Evolutionary conservation across 2,797 vertebrate species (phyloP).

Genomic region (Protosalanx chinensis): DNA sequence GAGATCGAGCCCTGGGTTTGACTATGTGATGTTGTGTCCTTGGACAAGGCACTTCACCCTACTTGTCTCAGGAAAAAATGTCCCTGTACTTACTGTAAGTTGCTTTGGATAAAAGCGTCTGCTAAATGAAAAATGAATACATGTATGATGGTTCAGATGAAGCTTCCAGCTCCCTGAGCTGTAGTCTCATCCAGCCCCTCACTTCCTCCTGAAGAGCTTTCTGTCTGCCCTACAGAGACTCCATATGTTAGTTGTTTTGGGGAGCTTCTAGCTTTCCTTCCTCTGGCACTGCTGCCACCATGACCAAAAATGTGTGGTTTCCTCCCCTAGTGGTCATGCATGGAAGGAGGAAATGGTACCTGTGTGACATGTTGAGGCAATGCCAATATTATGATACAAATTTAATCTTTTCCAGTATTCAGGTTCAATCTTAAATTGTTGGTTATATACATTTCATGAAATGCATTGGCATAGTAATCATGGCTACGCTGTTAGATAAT

Average conservation of each 20-base stretch:
- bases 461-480: background rate
- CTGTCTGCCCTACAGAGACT: conserved; percentile 27
- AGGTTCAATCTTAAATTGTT: background rate
- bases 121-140: too few species aligned
- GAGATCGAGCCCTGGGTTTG: too few species aligned
- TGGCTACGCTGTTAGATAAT: background rate
- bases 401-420: background rate
- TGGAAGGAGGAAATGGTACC: conserved; percentile 4
- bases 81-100: too few species aligned
- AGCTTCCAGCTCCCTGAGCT: conserved; percentile 54
- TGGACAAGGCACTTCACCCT: too few species aligned
- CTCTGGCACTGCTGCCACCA: conserved; percentile 5
- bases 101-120: too few species aligned
- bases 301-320: conserved; percentile 2
- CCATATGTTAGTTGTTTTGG: background rate
- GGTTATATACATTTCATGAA: background rate
- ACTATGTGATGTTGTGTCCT: too few species aligned
- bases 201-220: conserved; percentile 25
- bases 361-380: background rate
- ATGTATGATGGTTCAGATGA: background rate
- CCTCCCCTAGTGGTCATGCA: conserved; percentile 45
- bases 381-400: background rate
- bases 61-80: too few species aligned
- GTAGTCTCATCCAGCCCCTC: conserved; percentile 32
- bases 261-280: conserved; percentile 1